Conservation (phyloP, 2,113 vertebrate genomes). For the Chrysochloris asiatica region DNA sequence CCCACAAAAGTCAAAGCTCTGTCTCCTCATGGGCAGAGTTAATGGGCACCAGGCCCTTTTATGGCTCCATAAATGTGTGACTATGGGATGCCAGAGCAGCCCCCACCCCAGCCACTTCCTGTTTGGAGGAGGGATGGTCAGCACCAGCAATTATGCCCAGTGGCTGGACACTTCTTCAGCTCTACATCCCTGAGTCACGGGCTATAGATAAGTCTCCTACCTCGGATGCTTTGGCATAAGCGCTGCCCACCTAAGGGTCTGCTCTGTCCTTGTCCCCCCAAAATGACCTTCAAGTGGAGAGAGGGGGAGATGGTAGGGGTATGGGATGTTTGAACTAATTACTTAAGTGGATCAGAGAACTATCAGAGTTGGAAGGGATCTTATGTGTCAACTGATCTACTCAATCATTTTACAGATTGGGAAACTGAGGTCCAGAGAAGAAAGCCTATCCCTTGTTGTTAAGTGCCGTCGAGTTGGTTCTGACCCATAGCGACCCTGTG, state of each 20-base stretch:
- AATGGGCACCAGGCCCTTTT: constrained; percentile 71
- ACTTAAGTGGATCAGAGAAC: background rate
- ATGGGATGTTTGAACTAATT: background rate
- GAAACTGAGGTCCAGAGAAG: constrained; percentile 53
- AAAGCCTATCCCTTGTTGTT: too few relatives aligned
- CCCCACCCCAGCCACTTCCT: constrained; percentile 75
- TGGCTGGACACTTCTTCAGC: constrained; percentile 58
- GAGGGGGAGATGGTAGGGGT: background rate
- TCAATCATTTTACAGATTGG: constrained; percentile 20
- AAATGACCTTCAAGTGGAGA: constrained; percentile 15
- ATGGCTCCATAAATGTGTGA: constrained; percentile 70
- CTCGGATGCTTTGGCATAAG: constrained; percentile 14
- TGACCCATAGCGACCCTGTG: too few relatives aligned
- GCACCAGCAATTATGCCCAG: constrained; percentile 73
- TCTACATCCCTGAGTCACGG: constrained; percentile 62
- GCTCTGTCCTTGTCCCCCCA: constrained; percentile 1
- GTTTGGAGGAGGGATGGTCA: constrained; percentile 73
- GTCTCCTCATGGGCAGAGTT: constrained; percentile 50
- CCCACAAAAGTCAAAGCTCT: constrained; percentile 38
- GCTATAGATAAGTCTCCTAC: constrained; percentile 26
- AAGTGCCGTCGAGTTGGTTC: too few relatives aligned
- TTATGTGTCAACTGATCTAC: background rate
- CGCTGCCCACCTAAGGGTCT: background rate
- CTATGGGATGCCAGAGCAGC: constrained; percentile 62
- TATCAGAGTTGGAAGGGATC: background rate